Evolutionary conservation across 2,797 vertebrate species (phyloP).

Genomic region (Lagorchestes hirsutus): DNA sequence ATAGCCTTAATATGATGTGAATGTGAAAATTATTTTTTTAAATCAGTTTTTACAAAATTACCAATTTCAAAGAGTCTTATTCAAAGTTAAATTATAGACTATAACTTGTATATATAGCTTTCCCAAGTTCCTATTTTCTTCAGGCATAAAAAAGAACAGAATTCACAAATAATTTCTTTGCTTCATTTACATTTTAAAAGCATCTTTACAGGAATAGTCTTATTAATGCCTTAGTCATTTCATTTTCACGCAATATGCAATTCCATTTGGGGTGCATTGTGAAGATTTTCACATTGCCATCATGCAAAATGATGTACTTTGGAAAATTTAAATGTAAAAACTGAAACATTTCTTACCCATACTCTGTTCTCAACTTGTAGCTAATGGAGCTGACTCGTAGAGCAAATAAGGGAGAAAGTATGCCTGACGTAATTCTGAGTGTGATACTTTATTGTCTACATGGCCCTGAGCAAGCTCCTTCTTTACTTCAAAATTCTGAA

Average conservation of each 20-base stretch:
- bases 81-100: background rate
- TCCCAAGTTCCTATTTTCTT: background rate
- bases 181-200: background rate
- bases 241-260: background rate
- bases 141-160: background rate
- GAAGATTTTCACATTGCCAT: background rate
- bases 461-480: background rate
- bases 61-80: background rate
- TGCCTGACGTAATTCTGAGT: background rate
- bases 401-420: background rate
- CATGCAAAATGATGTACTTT: background rate
- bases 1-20: background rate
- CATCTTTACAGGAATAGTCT: background rate
- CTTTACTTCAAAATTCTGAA: background rate
- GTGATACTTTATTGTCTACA: background rate
- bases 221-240: background rate
- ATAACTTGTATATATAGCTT: background rate
- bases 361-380: background rate
- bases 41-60: background rate
- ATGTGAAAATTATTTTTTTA: background rate
- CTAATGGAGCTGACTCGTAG: background rate
- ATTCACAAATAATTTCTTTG: background rate
- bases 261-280: background rate
- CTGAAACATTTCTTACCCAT: background rate
- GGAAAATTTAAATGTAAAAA: background rate